Evolutionary conservation across 2,888 invertebrate genomes (phyloP).

Genomic region (Andrena camellia): DNA sequence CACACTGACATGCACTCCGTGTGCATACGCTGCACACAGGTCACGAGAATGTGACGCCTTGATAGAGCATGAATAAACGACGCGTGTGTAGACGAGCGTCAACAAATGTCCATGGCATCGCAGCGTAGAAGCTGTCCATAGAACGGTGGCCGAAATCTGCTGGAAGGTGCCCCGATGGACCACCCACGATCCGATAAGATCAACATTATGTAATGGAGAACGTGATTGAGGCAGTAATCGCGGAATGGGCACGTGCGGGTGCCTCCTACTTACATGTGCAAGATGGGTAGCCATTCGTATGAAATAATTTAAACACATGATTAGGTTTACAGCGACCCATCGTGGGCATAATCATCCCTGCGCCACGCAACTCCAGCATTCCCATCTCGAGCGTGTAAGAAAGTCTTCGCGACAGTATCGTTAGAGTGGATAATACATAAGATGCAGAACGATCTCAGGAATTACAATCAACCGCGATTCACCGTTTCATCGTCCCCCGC

Average conservation of each 20-base stretch:
- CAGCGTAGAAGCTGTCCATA: neutral
- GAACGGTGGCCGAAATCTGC: constrained; percentile 3
- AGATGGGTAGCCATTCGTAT: too few species aligned
- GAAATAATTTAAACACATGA: too few species aligned
- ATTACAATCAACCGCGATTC: too few species aligned
- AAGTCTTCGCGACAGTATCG: too few species aligned
- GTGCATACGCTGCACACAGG: constrained; percentile 29
- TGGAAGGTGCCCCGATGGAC: neutral
- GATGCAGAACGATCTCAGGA: too few species aligned
- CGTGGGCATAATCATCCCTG: too few species aligned
- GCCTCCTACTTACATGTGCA: too few species aligned
- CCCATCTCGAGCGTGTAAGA: too few species aligned
- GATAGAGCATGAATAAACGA: constrained; percentile 20
- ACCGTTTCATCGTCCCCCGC: too few species aligned
- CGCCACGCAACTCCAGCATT: too few species aligned
- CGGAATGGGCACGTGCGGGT: neutral
- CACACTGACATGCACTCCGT: constrained; percentile 27
- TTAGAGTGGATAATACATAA: too few species aligned
- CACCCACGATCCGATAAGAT: constrained; percentile 7
- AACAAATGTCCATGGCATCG: constrained; percentile 33
- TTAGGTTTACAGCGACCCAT: too few species aligned
- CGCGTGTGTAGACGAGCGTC: constrained; percentile 21
- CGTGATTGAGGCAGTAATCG: neutral
- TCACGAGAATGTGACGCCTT: constrained; percentile 49
- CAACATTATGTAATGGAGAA: neutral